Base-by-base conservation (phyloP, 2,113 vertebrate genomes). In the Hippocampus zosterae region DNA sequence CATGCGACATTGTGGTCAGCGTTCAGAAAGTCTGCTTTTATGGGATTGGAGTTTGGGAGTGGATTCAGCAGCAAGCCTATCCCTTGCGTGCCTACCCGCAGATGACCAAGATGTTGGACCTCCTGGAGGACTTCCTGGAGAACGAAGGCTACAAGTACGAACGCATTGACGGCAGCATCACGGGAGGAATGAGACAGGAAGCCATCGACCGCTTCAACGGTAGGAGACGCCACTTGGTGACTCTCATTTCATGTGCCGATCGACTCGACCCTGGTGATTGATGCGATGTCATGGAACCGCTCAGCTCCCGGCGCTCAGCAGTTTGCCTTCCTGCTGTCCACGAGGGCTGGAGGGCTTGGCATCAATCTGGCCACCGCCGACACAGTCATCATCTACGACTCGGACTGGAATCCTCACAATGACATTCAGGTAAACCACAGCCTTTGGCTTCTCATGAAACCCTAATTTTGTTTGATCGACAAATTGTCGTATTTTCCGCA, bases 41-140 rank as follows among this genome's bases (percentile, higher is more conserved):
- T 7, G 42, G 10, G 42, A 15, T 44, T 13, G 42, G 42, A 44
- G 10, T 15, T 44, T 44, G 40, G 42, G 64, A 19, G 3, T 65
- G 23, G 3, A 37, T 27, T 50, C 46, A 8, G 19, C 9, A 8
- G 27, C 61, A 37, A 37, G 33, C 33, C 23, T 11, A 8, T 25
- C 0, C 6, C 8, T 18, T 13, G 0, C 67, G 13, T 46, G 3
- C 0, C 50, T 37, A 6, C 1, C 57, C 63, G 8, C 25, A 99
- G 97, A 99, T 99, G 97, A 99, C 97, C 50, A 99, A 99, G 86
- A 98, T 99, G 97, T 81, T 99, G 85, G 97, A 99, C 82, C 88
- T 99, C 72, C 87, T 99, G 5, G 97, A 99, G 83, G 97, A 98
- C 69, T 99, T 98, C 73, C 73, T 99, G 77, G 97, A 99, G 69